Evolutionary conservation across 2,888 invertebrate species (phyloP).

Genomic region (Rhamphomyia laevipes): DNA sequence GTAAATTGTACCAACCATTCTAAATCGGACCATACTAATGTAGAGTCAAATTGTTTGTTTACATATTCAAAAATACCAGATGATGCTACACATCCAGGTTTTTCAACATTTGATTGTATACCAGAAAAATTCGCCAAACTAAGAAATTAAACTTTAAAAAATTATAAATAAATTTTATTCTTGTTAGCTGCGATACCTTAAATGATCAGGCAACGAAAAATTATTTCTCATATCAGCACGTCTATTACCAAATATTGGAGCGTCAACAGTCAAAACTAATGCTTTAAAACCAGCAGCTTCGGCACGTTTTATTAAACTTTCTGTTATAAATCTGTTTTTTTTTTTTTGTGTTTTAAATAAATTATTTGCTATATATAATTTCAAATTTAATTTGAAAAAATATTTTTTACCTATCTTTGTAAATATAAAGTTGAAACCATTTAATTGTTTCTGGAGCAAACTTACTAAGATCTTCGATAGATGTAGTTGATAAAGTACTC

Average conservation of each 20-base stretch:
- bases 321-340: slow-evolving; percentile 48
- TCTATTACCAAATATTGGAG: slow-evolving; percentile 74
- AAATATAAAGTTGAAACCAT: slow-evolving; percentile 91
- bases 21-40: slow-evolving; percentile 78
- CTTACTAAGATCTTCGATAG: slow-evolving; percentile 74
- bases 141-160: too few relatives aligned
- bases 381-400: background rate
- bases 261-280: slow-evolving; percentile 77
- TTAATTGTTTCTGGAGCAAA: slow-evolving; percentile 63
- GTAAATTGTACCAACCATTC: slow-evolving; percentile 73
- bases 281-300: slow-evolving; percentile 79
- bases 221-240: slow-evolving; percentile 72
- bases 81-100: slow-evolving; percentile 27
- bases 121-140: slow-evolving; percentile 75
- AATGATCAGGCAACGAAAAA: slow-evolving; percentile 68
- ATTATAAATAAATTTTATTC: background rate
- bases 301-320: slow-evolving; percentile 59
- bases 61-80: slow-evolving; percentile 75
- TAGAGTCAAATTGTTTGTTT: slow-evolving; percentile 61
- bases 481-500: slow-evolving; percentile 77
- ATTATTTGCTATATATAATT: too few relatives aligned
- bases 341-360: slow-evolving; percentile 30
- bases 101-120: slow-evolving; percentile 27
- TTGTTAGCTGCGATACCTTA: slow-evolving; percentile 41
- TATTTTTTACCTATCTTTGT: slow-evolving; percentile 54